Evolutionary conservation across 2,888 invertebrate species (phyloP).

Genomic region (Diogma glabrata): DNA sequence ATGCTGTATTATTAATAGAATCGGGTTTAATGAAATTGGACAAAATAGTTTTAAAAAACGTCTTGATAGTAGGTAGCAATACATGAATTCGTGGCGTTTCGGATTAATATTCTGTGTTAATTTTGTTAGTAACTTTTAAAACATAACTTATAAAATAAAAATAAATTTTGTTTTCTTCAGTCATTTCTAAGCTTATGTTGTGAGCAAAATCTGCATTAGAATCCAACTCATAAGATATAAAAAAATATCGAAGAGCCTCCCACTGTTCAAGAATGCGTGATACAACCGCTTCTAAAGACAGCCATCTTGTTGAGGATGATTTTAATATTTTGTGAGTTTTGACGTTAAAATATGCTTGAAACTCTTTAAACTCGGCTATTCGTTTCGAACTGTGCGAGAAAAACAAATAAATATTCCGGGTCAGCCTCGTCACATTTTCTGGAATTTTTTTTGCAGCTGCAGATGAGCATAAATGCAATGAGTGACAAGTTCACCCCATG

Average conservation of each 20-base stretch:
- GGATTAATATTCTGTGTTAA: background rate
- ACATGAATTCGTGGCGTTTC: background rate
- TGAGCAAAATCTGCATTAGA: background rate
- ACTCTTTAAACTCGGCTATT: background rate
- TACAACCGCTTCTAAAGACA: constrained; percentile 21
- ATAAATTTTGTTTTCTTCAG: background rate
- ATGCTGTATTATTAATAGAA: background rate
- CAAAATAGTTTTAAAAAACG: background rate
- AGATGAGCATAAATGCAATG: constrained; percentile 15
- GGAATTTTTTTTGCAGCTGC: background rate
- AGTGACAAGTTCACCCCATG: constrained; percentile 24
- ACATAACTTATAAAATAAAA: constrained; percentile 4
- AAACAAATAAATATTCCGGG: constrained; percentile 19
- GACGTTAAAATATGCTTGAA: constrained; percentile 1
- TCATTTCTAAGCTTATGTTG: background rate
- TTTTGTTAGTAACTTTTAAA: constrained; percentile 1
- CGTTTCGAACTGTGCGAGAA: background rate
- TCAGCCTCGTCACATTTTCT: constrained; percentile 20
- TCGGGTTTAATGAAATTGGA: constrained; percentile 1
- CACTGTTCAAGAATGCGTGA: constrained; percentile 13
- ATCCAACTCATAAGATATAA: background rate
- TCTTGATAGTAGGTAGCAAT: background rate
- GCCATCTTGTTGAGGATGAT: constrained; percentile 24
- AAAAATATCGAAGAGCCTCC: background rate
- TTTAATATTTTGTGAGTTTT: constrained; percentile 17